phyloP scores from a whole-genome alignment of 2,888 invertebrate genomes.

The Torymus aiolomorphi region DNA sequence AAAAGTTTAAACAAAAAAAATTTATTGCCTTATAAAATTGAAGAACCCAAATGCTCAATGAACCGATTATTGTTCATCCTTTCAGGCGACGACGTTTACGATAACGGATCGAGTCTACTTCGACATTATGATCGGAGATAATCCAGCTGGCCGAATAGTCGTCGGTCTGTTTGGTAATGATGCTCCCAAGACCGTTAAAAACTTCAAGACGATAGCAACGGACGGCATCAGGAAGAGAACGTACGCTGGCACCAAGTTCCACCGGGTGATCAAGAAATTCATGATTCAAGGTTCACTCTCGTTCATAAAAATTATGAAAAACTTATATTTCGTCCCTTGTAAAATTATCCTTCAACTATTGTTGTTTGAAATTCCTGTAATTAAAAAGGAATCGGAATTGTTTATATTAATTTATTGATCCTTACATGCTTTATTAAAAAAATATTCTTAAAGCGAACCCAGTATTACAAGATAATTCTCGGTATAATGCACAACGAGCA shows the following conservation, averaged over 20 bases:
- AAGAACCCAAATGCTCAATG: no score
- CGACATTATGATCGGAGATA: slow-evolving; percentile 85
- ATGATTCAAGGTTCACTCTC: slow-evolving; percentile 88
- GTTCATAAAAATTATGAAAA: no score
- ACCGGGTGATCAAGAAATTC: slow-evolving; percentile 91
- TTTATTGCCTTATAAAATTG: no score
- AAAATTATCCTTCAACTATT: no score
- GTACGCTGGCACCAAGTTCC: slow-evolving; percentile 88
- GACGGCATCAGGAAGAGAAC: slow-evolving; percentile 85
- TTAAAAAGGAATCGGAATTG: no score
- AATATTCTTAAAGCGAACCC: neutral
- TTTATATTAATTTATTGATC: no score
- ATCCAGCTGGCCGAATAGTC: slow-evolving; percentile 85
- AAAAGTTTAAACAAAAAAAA: no score
- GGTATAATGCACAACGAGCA: no score
- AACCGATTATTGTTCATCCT: neutral
- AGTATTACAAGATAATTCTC: neutral
- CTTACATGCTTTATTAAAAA: no score
- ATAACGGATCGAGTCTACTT: slow-evolving; percentile 90
- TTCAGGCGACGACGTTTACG: slow-evolving; percentile 80
- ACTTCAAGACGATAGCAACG: slow-evolving; percentile 89
- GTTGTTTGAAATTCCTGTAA: no score
- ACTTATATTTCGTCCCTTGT: no score
- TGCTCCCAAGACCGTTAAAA: slow-evolving; percentile 90
- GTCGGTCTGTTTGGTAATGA: slow-evolving; percentile 93